These are phyloP conservation scores for Allygus modestus DNA, from an alignment of 2,888 invertebrate species.

Conservation along the genomic window DNA sequence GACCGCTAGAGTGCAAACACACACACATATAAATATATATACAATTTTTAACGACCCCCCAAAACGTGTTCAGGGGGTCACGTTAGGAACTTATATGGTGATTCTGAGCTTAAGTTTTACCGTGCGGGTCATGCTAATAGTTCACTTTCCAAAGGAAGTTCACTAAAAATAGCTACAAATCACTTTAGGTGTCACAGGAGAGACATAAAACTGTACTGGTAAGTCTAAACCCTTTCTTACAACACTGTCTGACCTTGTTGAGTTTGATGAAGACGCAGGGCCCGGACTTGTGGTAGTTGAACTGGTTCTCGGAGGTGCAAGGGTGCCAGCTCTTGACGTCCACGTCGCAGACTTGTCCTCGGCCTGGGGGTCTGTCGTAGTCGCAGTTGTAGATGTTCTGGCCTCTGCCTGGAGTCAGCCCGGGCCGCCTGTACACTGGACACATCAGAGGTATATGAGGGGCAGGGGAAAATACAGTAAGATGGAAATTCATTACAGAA, in stretches of 20 bases:
- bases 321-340: constrained; percentile 88
- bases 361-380: constrained; percentile 83
- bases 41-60: too few species aligned
- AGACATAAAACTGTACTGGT: too few species aligned
- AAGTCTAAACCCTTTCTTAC: too few species aligned
- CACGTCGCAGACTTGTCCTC: constrained; percentile 91
- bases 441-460: constrained; percentile 53
- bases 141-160: too few species aligned
- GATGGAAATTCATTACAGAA: background rate
- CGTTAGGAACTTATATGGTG: too few species aligned
- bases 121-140: too few species aligned
- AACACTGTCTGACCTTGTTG: constrained; percentile 81
- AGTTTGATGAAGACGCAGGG: constrained; percentile 97
- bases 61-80: too few species aligned
- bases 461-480: background rate
- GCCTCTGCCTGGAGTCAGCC: constrained; percentile 83
- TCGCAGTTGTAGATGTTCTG: constrained; percentile 87
- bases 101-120: too few species aligned
- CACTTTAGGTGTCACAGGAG: too few species aligned
- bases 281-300: constrained; percentile 93
- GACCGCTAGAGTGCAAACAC: too few species aligned
- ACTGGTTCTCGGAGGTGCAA: constrained; percentile 90
- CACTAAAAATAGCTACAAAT: too few species aligned
- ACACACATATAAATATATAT: too few species aligned
- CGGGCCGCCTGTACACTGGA: constrained; percentile 86